phyloP scores from a whole-genome alignment of 2,797 vertebrate species.

The Rhadinocentrus ornatus region DNA sequence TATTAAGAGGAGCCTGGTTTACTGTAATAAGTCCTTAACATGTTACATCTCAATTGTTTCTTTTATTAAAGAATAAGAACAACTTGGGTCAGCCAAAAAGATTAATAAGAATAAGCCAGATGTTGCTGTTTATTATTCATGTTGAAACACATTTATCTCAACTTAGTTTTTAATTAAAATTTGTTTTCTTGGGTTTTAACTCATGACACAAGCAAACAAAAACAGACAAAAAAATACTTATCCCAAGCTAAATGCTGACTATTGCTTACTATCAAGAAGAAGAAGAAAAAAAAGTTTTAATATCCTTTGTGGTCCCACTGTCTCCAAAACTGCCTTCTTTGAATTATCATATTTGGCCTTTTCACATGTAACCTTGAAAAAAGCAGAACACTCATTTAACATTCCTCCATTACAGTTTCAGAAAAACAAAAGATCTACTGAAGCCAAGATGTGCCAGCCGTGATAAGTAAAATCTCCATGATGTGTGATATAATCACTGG shows the following conservation, averaged over 20 bases:
- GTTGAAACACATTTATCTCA: background rate
- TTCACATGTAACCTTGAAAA: conserved; percentile 28
- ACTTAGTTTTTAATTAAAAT: conserved; percentile 24
- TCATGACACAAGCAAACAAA: conserved; percentile 12
- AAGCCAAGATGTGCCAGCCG: conserved; percentile 49
- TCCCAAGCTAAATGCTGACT: conserved; percentile 1
- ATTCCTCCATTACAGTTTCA: conserved; percentile 38
- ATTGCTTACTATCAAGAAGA: background rate
- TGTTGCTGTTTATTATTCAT: background rate
- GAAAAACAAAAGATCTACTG: conserved; percentile 64
- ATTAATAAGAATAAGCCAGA: background rate
- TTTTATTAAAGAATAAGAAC: background rate
- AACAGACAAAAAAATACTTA: conserved; percentile 18
- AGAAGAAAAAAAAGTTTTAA: background rate
- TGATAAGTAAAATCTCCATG: conserved; percentile 67
- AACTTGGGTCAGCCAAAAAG: background rate
- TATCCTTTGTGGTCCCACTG: conserved; percentile 7
- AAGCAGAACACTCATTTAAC: conserved; percentile 22
- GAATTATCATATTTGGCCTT: conserved; percentile 33
- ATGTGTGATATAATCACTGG: conserved; percentile 69
- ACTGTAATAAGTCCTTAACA: background rate
- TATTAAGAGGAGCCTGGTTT: background rate
- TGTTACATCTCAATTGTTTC: background rate
- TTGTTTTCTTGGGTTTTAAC: background rate
- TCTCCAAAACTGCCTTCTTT: conserved; percentile 19